Percentiles rank a stretch among this genome's conserved stretches.
phyloP scores from a whole-genome alignment of 2,888 invertebrate species.

The Lapara coniferarum region DNA sequence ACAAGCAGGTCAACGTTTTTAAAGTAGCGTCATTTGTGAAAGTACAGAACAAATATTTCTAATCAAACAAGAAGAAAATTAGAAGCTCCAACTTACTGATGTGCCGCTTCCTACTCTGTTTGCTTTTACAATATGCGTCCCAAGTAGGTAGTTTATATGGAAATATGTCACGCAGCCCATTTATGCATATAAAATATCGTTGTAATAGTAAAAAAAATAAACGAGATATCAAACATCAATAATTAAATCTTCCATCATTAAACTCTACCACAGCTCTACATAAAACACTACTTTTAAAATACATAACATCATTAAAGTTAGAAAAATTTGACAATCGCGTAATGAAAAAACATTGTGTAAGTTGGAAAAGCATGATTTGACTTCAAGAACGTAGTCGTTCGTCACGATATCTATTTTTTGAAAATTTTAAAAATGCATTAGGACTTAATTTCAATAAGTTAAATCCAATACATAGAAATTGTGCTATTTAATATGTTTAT shows the following conservation, averaged over 20 bases:
- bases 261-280: too few species aligned
- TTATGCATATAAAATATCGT: not conserved
- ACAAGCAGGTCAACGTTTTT: constrained; percentile 76
- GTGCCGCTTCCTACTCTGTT: constrained; percentile 49
- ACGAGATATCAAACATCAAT: not conserved
- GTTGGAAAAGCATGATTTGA: too few species aligned
- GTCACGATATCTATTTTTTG: too few species aligned
- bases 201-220: not conserved
- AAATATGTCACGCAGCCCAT: not conserved
- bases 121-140: constrained; percentile 35
- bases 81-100: constrained; percentile 58
- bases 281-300: too few species aligned
- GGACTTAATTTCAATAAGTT: too few species aligned
- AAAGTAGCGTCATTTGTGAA: constrained; percentile 78
- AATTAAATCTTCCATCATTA: too few species aligned
- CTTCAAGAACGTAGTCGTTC: too few species aligned
- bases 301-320: too few species aligned
- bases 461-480: too few species aligned
- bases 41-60: constrained; percentile 75
- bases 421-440: too few species aligned
- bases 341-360: too few species aligned
- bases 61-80: constrained; percentile 71
- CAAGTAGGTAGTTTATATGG: constrained; percentile 16
- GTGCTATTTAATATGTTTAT: not conserved
- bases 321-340: too few species aligned